These are phyloP conservation scores for Hoplodrina ambigua DNA, from an alignment of 2,888 invertebrate species.

Conservation along the genomic window DNA sequence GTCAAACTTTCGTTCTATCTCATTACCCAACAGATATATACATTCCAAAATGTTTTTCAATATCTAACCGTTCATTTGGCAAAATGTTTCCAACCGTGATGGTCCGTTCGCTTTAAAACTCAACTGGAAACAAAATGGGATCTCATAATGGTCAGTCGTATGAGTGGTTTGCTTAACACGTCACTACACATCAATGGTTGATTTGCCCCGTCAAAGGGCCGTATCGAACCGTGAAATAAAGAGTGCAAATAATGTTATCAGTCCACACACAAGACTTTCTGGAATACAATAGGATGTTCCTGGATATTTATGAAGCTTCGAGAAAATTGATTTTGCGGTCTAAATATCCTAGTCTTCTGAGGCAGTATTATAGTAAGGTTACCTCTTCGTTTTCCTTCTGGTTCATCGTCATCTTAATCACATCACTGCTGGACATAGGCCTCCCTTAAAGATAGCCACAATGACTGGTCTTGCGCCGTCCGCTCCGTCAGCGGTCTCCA, in stretches of 20 bases:
- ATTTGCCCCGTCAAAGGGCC: slow-evolving; percentile 44
- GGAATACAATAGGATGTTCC: slow-evolving; percentile 42
- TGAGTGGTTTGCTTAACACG: slow-evolving; percentile 58
- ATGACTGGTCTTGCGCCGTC: no score
- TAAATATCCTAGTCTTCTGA: slow-evolving; percentile 24
- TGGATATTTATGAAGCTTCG: slow-evolving; percentile 40
- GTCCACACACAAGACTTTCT: slow-evolving; percentile 47
- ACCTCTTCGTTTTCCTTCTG: no score
- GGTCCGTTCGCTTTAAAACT: slow-evolving; percentile 21
- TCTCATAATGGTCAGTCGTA: slow-evolving; percentile 55
- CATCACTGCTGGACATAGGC: no score
- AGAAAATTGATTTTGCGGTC: slow-evolving; percentile 51
- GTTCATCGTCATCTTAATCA: no score
- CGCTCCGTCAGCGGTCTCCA: no score
- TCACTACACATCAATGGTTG: slow-evolving; percentile 60
- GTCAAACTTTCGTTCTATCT: neutral
- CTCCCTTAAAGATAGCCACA: no score
- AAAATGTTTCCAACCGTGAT: slow-evolving; percentile 10
- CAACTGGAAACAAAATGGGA: slow-evolving; percentile 11
- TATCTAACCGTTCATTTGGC: slow-evolving; percentile 6
- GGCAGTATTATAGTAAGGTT: neutral
- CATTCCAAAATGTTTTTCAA: slow-evolving; percentile 11
- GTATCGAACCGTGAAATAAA: slow-evolving; percentile 61
- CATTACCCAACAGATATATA: neutral
- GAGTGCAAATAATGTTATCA: slow-evolving; percentile 64